These are phyloP conservation scores for Crenichthys baileyi DNA, from an alignment of 2,797 vertebrate species.

Conservation along the genomic window DNA sequence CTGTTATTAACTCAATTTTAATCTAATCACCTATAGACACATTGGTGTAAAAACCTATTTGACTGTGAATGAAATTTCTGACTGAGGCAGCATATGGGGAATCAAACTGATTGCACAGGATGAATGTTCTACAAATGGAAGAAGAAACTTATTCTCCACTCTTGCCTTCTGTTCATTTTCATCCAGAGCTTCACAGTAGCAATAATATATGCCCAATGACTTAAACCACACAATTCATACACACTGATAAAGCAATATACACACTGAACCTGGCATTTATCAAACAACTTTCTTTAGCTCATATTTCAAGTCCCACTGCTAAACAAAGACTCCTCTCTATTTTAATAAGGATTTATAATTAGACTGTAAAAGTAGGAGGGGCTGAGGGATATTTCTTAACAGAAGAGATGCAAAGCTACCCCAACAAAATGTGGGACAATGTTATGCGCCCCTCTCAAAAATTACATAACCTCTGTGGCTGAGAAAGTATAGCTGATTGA, in stretches of 20 bases:
- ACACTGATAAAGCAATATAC: background rate
- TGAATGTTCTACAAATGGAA: background rate
- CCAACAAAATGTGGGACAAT: constrained; percentile 30
- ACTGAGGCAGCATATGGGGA: too few species aligned
- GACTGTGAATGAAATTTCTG: background rate
- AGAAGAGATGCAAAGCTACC: too few species aligned
- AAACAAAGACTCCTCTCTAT: background rate
- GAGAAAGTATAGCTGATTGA: constrained; percentile 42
- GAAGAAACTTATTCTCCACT: background rate
- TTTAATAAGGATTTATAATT: constrained; percentile 32
- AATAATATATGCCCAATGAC: background rate
- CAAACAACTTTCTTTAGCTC: background rate
- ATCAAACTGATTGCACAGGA: too few species aligned
- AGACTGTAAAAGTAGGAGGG: constrained; percentile 26
- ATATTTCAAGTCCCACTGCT: background rate
- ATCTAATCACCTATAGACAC: background rate
- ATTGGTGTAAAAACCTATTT: background rate
- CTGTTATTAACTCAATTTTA: background rate
- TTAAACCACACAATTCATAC: constrained; percentile 3
- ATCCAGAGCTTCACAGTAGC: background rate
- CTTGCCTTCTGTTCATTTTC: background rate
- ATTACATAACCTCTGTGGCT: constrained; percentile 48
- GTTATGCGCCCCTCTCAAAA: constrained; percentile 1
- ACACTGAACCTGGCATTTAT: background rate
- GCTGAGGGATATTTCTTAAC: too few species aligned